Evolutionary conservation across 2,888 invertebrate genomes (phyloP), one percentile per base, ranked within the genome.

Genomic region (Drosophila villosipedis): DNA sequence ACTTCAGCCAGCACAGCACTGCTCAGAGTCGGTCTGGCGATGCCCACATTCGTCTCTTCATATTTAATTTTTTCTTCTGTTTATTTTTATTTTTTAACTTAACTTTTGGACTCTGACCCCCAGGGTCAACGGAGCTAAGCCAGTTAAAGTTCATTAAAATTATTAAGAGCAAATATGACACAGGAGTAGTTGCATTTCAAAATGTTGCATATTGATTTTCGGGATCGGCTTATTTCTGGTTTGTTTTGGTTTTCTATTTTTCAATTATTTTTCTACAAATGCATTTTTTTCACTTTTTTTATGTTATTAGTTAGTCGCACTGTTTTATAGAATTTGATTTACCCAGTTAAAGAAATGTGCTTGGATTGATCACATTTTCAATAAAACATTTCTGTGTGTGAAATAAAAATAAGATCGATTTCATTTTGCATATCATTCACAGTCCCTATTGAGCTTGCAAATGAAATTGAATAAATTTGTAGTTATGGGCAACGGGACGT

Each of bases 1-100:
- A 78, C 61, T 74, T 60, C 60, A 55, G 37, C 65, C 57, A 50
- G 65, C 61, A 68, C 58, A 60, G 43, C 58, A 33, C 57, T 67
- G 53, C 43, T 31, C 58, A 35, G 58, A 64, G 31, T 43, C 60
- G 37, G 37, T 39, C 39, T 30, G n/a, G 28, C 35, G 22, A 43
- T 55, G 55, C 68, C 70, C 35, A 14, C 33, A 35, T 14, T 35
- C 14, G 14, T 4, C 33, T 35, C 33, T 14, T 4, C n/a, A 14
- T n/a, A 57, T 57, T 57, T 39, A n/a, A 12, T 57, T 14, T n/a
- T 19, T 41, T 49, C 25, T 6, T 28, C 28, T 50, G n/a, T 19
- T 28, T 43, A 22, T 43, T 28, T 28, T 4, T 31, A 31, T 31
- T 35, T 57, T 49, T 33, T 4, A 35, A 14, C 33, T 35, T 14